These are phyloP conservation scores for Xerus inauris DNA, from an alignment of 2,113 vertebrate species.

Conservation along the genomic window DNA sequence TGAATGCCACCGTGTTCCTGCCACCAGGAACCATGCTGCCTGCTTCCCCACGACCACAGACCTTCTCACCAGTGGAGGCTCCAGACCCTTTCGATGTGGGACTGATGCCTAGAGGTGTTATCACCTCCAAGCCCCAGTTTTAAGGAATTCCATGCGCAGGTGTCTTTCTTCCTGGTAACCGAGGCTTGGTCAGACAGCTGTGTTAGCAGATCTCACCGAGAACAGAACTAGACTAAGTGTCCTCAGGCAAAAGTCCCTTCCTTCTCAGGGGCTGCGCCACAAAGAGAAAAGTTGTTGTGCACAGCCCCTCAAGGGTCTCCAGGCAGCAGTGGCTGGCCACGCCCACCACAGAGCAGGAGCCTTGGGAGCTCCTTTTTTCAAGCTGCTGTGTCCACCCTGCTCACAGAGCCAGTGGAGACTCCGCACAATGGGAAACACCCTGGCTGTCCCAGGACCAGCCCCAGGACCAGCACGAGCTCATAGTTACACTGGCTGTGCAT, in stretches of 20 bases:
- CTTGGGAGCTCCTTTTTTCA: background rate
- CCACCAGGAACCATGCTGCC: background rate
- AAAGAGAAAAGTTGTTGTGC: background rate
- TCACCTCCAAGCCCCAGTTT: background rate
- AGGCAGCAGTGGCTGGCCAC: background rate
- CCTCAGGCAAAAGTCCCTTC: background rate
- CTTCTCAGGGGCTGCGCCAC: background rate
- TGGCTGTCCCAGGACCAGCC: background rate
- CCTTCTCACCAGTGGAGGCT: background rate
- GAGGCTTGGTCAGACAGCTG: background rate
- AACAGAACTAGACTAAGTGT: background rate
- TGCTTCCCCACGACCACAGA: background rate
- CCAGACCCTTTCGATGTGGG: background rate
- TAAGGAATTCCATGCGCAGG: background rate
- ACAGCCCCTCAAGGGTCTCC: background rate
- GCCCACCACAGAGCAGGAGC: background rate
- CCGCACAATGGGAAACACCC: fast-evolving
- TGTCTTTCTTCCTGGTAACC: background rate
- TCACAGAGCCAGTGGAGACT: background rate
- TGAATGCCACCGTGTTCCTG: background rate
- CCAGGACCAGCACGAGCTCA: background rate
- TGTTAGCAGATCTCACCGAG: fast-evolving
- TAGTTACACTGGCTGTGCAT: background rate
- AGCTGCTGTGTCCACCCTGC: fast-evolving
- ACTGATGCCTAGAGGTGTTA: background rate